Evolutionary conservation across 2,797 vertebrate genomes (phyloP).

Genomic region (Scomberomorus guttatus): DNA sequence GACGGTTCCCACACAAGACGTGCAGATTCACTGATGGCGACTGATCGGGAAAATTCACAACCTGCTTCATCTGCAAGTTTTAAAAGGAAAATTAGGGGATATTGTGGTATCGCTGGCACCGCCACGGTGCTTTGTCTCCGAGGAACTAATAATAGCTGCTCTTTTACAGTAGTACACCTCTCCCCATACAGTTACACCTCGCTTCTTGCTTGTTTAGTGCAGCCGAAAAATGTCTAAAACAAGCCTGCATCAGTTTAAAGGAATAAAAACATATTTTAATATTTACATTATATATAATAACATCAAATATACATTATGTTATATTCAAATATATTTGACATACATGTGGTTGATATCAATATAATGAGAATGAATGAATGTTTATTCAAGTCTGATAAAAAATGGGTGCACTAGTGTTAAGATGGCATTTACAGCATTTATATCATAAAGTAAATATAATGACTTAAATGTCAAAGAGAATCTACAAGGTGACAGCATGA

Average conservation of each 20-base stretch:
- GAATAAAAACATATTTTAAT: neutral
- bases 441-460: neutral
- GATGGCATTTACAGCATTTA: neutral
- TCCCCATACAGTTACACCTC: neutral
- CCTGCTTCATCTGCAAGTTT: neutral
- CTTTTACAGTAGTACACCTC: no score
- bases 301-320: no score
- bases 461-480: neutral
- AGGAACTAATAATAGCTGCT: no score
- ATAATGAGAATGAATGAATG: neutral
- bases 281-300: no score
- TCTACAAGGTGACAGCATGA: neutral
- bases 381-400: neutral
- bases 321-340: neutral
- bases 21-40: neutral
- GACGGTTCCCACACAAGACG: conserved; percentile 36
- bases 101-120: neutral
- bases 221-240: conserved; percentile 5
- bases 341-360: neutral
- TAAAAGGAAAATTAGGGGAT: neutral
- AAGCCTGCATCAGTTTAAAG: neutral
- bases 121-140: neutral
- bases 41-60: neutral
- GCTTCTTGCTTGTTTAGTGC: neutral
- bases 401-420: no score